Evolutionary conservation across 2,113 vertebrate genomes (phyloP), one percentile per base, ranked within the genome.

Genomic region (Egretta garzetta): DNA sequence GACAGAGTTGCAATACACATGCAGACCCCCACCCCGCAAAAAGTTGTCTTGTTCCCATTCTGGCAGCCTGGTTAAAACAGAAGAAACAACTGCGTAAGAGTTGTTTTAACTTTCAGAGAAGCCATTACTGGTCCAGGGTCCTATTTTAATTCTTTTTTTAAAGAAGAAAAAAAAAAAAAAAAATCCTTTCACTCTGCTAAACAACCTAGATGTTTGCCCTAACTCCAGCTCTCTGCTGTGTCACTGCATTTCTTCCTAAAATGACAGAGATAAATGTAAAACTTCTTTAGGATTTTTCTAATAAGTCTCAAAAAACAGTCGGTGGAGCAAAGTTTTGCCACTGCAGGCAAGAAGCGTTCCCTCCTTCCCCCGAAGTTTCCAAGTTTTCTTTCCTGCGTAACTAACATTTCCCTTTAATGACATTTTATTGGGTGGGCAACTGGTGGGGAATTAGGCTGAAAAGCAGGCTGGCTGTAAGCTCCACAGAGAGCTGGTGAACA

Each of bases 21-120:
- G 6, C 59, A 56, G 4, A 15, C 80, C 68, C 96, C 24, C 35
- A 28, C 32, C 73, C 76, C 3, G 3, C 47, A 68, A 30, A 60
- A 53, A 71, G 66, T 6, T 35, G 59, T 71, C 86, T 37, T 35
- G n/a, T 82, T 92, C 90, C 76, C 87, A 80, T 73, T 71, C 90
- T 75, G 93, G 80, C 89, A 94, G 89, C 55, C 68, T 43, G 68
- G 33, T 24, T 80, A 87, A 85, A 64, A 81, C 22, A 28, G 41
- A 56, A 87, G 86, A 86, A 92, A 68, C 58, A 62, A 94, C 79
- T 53, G 74, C 27, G 0, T 19, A 86, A 71, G 59, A 71, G 55
- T 72, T 95, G 80, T 52, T 92, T 84, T 81, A 94, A 74, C 88
- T 94, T 97, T 79, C 81, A 85, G 41, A 96, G 95, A 76, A 97